phyloP scores from a whole-genome alignment of 2,113 vertebrate genomes.

The Sterna hirundo region DNA sequence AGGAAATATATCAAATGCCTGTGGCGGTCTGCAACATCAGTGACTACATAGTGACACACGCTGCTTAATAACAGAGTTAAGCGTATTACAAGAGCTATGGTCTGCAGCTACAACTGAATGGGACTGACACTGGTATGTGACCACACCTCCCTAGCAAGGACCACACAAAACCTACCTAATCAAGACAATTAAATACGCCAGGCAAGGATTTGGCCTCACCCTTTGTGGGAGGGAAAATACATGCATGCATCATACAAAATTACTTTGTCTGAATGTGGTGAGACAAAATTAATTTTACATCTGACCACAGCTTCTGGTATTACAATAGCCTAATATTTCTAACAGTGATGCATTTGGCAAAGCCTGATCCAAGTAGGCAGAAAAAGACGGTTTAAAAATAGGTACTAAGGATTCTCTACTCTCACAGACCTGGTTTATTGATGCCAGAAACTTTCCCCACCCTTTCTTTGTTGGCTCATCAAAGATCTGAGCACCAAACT shows the following conservation, averaged over 20 bases:
- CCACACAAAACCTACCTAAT: background rate
- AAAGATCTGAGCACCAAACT: background rate
- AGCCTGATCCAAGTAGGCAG: background rate
- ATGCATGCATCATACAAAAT: background rate
- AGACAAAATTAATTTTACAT: slow-evolving; percentile 37
- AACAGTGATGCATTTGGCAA: background rate
- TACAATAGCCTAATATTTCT: slow-evolving; percentile 13
- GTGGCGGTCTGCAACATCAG: background rate
- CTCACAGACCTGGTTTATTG: background rate
- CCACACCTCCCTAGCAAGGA: background rate
- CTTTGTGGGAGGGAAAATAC: background rate
- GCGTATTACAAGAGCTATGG: background rate
- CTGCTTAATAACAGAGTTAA: background rate
- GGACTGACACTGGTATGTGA: background rate
- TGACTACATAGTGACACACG: background rate
- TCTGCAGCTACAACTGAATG: background rate
- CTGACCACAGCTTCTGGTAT: background rate
- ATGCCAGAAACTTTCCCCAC: background rate
- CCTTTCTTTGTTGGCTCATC: background rate
- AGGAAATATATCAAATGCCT: background rate
- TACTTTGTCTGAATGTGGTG: background rate
- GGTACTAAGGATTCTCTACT: background rate
- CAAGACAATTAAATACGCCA: background rate
- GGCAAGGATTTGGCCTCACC: background rate
- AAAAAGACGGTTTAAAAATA: background rate